Percentiles rank a stretch among this genome's conserved stretches.
Evolutionary conservation across 1,140 invertebrate genomes (phyloP).

Genomic region (Atopsyche davidsoni): DNA sequence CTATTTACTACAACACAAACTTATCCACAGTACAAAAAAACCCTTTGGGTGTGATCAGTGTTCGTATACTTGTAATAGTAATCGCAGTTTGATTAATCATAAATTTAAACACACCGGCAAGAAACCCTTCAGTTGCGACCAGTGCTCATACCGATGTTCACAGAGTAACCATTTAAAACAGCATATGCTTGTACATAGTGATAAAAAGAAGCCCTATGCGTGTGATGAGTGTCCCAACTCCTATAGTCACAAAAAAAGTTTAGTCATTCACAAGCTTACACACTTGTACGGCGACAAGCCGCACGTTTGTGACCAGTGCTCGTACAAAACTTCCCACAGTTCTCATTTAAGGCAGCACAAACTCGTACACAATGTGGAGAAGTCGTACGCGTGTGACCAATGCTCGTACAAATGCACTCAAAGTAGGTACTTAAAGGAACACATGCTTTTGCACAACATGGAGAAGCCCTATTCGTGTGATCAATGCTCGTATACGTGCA

Average conservation of each 20-base stretch:
- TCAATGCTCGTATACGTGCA: constrained; percentile 12
- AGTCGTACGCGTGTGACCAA: constrained; percentile 5
- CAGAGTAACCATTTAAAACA: neutral
- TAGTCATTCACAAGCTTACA: no score
- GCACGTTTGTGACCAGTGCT: no score
- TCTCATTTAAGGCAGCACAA: neutral
- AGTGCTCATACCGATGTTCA: neutral
- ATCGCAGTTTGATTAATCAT: constrained; percentile 4
- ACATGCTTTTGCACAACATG: constrained; percentile 11
- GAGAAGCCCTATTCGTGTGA: constrained; percentile 14
- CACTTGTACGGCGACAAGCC: no score
- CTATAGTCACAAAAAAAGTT: no score
- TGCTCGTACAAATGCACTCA: constrained; percentile 14
- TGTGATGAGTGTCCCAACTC: no score
- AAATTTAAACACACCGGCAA: constrained; percentile 9
- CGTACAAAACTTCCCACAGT: no score
- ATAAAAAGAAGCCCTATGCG: no score
- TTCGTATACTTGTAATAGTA: neutral
- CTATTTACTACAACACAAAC: constrained; percentile 46
- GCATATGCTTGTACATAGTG: no score
- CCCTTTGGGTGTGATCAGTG: constrained; percentile 38
- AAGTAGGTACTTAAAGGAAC: constrained; percentile 9
- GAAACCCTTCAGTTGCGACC: constrained; percentile 12
- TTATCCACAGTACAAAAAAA: constrained; percentile 45
- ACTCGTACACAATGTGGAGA: neutral